Base-by-base conservation (phyloP, 2,113 vertebrate genomes). In the Oreochromis niloticus region DNA sequence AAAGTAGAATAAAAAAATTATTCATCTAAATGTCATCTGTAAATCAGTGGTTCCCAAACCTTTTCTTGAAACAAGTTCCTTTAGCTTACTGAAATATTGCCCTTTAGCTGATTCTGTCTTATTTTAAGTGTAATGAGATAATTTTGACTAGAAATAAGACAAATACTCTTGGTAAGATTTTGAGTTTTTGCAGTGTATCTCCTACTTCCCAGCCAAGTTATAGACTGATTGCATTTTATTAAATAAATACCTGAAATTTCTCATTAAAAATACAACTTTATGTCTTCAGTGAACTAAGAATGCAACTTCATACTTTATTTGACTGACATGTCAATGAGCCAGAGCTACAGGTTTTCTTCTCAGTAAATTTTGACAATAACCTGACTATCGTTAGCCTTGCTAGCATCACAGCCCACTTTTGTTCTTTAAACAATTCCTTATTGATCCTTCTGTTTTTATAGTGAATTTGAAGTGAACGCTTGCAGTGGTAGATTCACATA, bases 21-120 rank as follows among this genome's bases (percentile, higher is more conserved):
- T 87, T 89, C 88, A 85, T 93, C 50, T 87, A 54, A 85, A 61
- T 7, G 36, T 82, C 11, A 59, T 85, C 46, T 88, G 71, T 86
- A 85, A 79, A 81, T 81, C 55, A 80, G 57, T 61, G 68, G 63
- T 87, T 88, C 84, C 80, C 84, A 84, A 80, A 90, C 78, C 13
- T 17, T 27, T 78, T 24, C 7, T 24, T 24, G 24, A 24, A 24
- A 24, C 24, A 24, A 24, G 24, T 24, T 24, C 24, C 24, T 24
- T 24, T 24, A 24, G 24, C 24, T 24, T 24, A 24, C 24, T 24
- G 24, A 24, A 24, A 24, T 24, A 24, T 24, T 24, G 24, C 24
- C 24, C 24, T 24, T 24, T 24, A 24, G 24, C 24, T 24, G 24
- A 24, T 24, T 24, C 24, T 24, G 24, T 24, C 24, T 24, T 24